A percentile compares a stretch with the other conserved stretches of the same genome.
Conservation (phyloP, 2,797 vertebrate species). For the Fistularia commersonii region DNA sequence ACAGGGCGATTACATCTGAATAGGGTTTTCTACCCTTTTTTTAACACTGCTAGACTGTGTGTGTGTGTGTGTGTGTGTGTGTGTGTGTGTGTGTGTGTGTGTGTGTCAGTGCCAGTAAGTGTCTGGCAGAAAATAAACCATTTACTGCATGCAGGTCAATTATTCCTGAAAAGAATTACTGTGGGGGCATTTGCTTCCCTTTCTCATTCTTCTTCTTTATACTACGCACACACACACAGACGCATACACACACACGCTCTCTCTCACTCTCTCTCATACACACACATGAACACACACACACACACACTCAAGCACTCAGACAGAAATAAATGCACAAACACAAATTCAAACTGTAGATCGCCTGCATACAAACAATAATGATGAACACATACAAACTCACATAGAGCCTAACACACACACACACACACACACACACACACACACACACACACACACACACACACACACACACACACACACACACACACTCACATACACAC, state of each 20-base stretch:
- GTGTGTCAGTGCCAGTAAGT: constrained; percentile 5
- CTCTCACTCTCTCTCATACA: constrained; percentile 1
- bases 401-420: too few relatives aligned
- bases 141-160: constrained; percentile 74
- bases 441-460: too few relatives aligned
- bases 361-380: constrained; percentile 20
- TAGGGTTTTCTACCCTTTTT: too few relatives aligned
- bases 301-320: constrained; percentile 14
- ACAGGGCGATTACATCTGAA: too few relatives aligned
- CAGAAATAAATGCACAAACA: constrained; percentile 15
- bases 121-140: constrained; percentile 66
- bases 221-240: constrained; percentile 14
- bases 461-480: background rate
- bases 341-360: constrained; percentile 13
- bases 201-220: background rate
- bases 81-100: background rate
- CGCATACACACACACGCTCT: too few relatives aligned
- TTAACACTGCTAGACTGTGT: too few relatives aligned
- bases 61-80: constrained; percentile 1
- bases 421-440: too few relatives aligned
- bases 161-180: constrained; percentile 73
- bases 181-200: constrained; percentile 47
- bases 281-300: constrained; percentile 2
- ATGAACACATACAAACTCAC: constrained; percentile 6
- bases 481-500: constrained; percentile 5